A percentile compares a stretch with the other conserved stretches of the same genome.
Conservation (phyloP, 2,888 invertebrate genomes). For the Epirrita christyi region DNA sequence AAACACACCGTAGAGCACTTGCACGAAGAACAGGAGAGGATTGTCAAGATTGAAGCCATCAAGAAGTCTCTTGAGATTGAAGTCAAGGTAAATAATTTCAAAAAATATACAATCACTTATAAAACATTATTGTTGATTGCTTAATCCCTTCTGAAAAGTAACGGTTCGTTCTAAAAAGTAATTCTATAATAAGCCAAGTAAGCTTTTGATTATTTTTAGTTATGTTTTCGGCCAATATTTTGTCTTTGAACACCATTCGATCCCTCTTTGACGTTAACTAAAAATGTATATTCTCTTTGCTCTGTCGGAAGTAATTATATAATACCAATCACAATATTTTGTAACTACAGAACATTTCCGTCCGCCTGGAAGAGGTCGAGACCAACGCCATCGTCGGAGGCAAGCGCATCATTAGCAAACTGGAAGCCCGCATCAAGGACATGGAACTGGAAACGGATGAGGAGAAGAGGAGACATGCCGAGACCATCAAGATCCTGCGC, state of each 20-base stretch:
- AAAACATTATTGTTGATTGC: too few species aligned
- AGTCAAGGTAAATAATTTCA: conserved; percentile 87
- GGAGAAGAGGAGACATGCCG: conserved; percentile 98
- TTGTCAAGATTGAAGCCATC: conserved; percentile 98
- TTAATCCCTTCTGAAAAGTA: too few species aligned
- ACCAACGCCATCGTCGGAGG: conserved; percentile 98
- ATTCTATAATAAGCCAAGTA: too few species aligned
- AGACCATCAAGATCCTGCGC: conserved; percentile 98
- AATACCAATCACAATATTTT: conserved; percentile 10
- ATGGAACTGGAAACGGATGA: conserved; percentile 97
- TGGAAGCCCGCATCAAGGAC: conserved; percentile 97
- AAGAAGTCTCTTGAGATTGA: conserved; percentile 99
- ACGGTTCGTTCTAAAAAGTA: too few species aligned
- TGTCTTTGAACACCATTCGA: too few species aligned
- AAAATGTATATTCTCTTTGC: not conserved
- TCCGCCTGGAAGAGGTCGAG: conserved; percentile 98
- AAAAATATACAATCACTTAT: too few species aligned
- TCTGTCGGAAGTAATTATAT: not conserved
- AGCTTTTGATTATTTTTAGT: too few species aligned
- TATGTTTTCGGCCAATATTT: too few species aligned
- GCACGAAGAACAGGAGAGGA: conserved; percentile 98
- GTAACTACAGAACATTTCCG: conserved; percentile 88
- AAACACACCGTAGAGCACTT: conserved; percentile 97
- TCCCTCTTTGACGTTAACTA: not conserved
- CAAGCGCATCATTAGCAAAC: conserved; percentile 98